These are phyloP conservation scores for Platycheirus rosarum DNA, from an alignment of 2,888 invertebrate species.

Conservation along the genomic window DNA sequence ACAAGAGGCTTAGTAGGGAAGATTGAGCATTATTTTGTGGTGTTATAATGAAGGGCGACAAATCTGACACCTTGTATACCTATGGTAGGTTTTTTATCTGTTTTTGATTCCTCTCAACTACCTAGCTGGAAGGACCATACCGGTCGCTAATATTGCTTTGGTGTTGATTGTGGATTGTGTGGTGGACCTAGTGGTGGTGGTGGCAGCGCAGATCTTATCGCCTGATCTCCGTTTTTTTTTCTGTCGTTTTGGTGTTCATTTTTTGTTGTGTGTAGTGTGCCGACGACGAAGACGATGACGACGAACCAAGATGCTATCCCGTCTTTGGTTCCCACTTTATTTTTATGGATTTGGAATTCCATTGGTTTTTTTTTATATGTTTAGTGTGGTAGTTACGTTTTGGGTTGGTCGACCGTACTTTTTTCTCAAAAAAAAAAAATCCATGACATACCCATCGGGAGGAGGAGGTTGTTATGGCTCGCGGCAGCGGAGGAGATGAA, in stretches of 20 bases:
- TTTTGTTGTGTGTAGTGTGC: conserved; percentile 56
- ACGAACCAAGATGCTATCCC: conserved; percentile 63
- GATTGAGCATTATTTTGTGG: conserved; percentile 74
- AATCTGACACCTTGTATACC: conserved; percentile 82
- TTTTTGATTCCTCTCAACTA: conserved; percentile 63
- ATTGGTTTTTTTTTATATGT: conserved; percentile 71
- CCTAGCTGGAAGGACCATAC: conserved; percentile 69
- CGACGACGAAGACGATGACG: conserved; percentile 58
- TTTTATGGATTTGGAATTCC: conserved; percentile 74
- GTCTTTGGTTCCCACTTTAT: conserved; percentile 73
- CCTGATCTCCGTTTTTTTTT: conserved; percentile 78
- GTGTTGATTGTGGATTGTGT: conserved; percentile 38
- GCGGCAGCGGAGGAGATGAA: conserved; percentile 66
- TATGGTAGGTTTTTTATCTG: conserved; percentile 62
- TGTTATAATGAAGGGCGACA: conserved; percentile 82
- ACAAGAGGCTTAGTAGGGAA: conserved; percentile 47
- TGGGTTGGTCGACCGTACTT: conserved; percentile 67
- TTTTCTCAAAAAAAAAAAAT: conserved; percentile 38
- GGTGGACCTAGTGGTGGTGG: conserved; percentile 50
- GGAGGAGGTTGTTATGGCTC: conserved; percentile 5
- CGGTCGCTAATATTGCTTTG: conserved; percentile 63
- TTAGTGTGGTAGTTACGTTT: conserved; percentile 71
- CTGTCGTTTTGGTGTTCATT: conserved; percentile 69
- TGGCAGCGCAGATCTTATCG: conserved; percentile 79
- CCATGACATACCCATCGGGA: conserved; percentile 28